Conservation (phyloP, 1,140 invertebrate genomes). For the Leptinotarsa undecemlineata region DNA sequence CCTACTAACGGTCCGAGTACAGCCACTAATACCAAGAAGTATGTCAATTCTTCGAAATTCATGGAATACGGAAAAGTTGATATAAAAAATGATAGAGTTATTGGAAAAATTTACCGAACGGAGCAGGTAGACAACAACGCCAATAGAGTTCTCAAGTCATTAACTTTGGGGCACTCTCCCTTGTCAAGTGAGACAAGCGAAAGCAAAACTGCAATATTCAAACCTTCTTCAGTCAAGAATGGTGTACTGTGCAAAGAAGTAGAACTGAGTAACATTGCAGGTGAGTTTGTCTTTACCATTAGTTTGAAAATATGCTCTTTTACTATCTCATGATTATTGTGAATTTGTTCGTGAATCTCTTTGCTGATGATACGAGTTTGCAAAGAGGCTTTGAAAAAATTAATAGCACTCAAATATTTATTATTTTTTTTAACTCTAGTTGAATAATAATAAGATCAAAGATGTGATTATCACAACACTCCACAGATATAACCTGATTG, state of each 20-base stretch:
- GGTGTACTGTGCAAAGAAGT: slow-evolving; percentile 8
- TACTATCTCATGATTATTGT: no score
- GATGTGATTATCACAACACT: no score
- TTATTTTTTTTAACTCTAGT: no score
- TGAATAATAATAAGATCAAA: no score
- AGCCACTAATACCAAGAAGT: slow-evolving; percentile 19
- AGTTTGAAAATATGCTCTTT: no score
- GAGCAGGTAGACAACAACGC: slow-evolving; percentile 55
- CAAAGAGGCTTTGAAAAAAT: no score
- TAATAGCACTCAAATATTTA: no score
- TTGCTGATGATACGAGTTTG: no score
- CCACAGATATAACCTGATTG: no score
- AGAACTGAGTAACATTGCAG: slow-evolving; percentile 33
- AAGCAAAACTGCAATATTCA: slow-evolving; percentile 20
- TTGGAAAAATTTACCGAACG: slow-evolving; percentile 31
- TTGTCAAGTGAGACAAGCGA: slow-evolving; percentile 6
- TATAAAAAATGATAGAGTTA: slow-evolving; percentile 22
- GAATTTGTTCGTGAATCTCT: no score
- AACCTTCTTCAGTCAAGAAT: slow-evolving; percentile 14
- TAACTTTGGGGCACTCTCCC: slow-evolving; percentile 22
- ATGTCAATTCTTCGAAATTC: background rate
- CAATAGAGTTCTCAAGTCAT: slow-evolving; percentile 50
- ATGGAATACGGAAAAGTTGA: slow-evolving; percentile 26
- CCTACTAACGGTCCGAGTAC: slow-evolving; percentile 26
- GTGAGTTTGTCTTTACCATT: slow-evolving; percentile 13